These are phyloP conservation scores for Acronicta aceris DNA, from an alignment of 2,888 invertebrate genomes.

Conservation along the genomic window DNA sequence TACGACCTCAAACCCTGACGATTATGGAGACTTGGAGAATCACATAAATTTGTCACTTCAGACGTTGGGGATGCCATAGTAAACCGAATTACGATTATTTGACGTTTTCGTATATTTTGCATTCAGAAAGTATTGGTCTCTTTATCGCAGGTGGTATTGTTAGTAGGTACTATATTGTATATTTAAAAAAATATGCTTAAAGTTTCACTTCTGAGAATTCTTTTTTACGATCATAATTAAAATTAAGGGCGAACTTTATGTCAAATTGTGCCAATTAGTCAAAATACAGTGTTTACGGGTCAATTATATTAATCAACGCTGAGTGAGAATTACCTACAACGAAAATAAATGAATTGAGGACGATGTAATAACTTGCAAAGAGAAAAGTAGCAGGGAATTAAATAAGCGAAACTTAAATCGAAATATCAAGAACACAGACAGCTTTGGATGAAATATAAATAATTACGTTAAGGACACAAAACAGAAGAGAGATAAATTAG, in stretches of 20 bases:
- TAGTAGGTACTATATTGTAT: too few relatives aligned
- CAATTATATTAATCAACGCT: conserved; percentile 38
- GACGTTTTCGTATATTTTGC: not conserved
- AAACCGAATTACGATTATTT: conserved; percentile 8
- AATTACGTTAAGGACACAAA: conserved; percentile 5
- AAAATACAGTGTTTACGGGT: conserved; percentile 27
- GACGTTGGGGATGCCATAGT: conserved; percentile 12
- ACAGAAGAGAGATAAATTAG: conserved; percentile 16
- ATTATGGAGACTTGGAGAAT: conserved; percentile 15
- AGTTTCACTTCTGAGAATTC: not conserved
- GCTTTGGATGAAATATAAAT: not conserved
- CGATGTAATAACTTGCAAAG: conserved; percentile 16
- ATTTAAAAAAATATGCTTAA: not conserved
- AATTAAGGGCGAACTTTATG: conserved; percentile 25
- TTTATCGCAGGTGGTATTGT: too few relatives aligned
- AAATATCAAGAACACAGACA: conserved; percentile 5
- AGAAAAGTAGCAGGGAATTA: conserved; percentile 11
- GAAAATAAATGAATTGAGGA: conserved; percentile 20
- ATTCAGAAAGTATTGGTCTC: too few relatives aligned
- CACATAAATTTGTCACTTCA: conserved; percentile 48
- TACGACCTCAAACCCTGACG: conserved; percentile 37
- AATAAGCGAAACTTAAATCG: conserved; percentile 13
- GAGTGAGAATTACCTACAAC: conserved; percentile 9
- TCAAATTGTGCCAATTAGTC: conserved; percentile 20
- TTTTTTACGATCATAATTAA: conserved; percentile 7